Conservation (phyloP, 37 sponge, comb jelly and placozoan species). For the Diacarnus erythraeanus region DNA sequence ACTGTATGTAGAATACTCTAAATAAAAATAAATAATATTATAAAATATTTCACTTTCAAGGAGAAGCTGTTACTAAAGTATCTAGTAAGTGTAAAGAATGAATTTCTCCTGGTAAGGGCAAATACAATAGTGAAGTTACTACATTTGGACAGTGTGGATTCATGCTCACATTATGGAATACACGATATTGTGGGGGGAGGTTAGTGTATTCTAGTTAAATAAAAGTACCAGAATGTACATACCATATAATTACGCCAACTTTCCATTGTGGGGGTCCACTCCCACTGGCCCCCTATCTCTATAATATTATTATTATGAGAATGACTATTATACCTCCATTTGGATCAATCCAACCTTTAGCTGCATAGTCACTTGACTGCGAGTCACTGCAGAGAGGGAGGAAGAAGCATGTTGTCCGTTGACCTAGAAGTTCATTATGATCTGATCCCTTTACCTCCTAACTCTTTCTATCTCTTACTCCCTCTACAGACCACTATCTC, state of each 20-base stretch:
- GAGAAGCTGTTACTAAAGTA: too few relatives aligned
- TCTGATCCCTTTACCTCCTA: too few relatives aligned
- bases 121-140: neutral
- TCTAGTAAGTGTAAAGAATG: too few relatives aligned
- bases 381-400: neutral
- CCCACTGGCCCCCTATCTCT: neutral
- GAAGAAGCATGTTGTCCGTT: too few relatives aligned
- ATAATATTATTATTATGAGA: neutral
- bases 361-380: neutral
- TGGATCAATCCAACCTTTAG: neutral
- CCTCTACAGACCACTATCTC: neutral
- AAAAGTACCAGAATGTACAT: too few relatives aligned
- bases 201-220: too few relatives aligned
- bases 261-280: too few relatives aligned
- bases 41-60: too few relatives aligned
- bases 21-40: neutral
- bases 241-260: too few relatives aligned
- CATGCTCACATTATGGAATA: constrained; percentile 2
- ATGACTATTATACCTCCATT: neutral
- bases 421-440: too few relatives aligned
- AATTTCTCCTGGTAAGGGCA: too few relatives aligned
- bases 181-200: neutral
- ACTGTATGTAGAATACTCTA: constrained; percentile 11
- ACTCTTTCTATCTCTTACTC: too few relatives aligned
- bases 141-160: neutral